Base-by-base conservation (phyloP, 1,140 invertebrate genomes). In the Bombus picipes region DNA sequence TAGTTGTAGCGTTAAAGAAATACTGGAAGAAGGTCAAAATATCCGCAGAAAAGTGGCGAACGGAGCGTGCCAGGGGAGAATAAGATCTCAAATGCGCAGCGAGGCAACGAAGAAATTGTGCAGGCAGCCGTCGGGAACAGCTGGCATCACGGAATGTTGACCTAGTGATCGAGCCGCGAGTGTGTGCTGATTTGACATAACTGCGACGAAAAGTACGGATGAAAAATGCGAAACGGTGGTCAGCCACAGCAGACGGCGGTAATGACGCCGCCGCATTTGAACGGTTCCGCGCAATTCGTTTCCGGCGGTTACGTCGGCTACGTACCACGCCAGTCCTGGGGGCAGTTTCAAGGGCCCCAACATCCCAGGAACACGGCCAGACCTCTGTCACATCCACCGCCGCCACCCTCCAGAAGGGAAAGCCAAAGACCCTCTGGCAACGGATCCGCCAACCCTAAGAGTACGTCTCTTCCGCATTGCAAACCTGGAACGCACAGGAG, bases 251-350 rank as follows among this genome's bases (percentile, higher is more conserved):
- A 94, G 91, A 94, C 94, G 85, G 94, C 94, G 84, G 94, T 95
- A 79, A 94, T 95, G 94, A 89, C 94, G 79, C 94, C 94, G 92
- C 92, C 93, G 74, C 93, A 95, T 88, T 91, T 95, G 68, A 95
- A 95, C 92, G 94, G 94, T 79, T 94, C 94, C 83, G 92, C 93
- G 83, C 94, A 94, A 85, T 95, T 95, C 89, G 93, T 94, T 81
- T 94, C 94, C 83, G 93, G 93, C 75, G 92, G 94, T 86, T 95
- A 95, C 88, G 92, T 94, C 71, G 92, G 93, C 79, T 94, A 95
- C 83, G 89, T 93, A 70, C 91, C 92, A 15, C 93, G 94, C 72
- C 94, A 94, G 83, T 93, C 94, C 80, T 95, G 94, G 94, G 92
- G 89, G 59, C 94, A 93, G 75, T 94, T 91, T 81, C 93, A 93